These are phyloP conservation scores for Saccopteryx leptura DNA, from an alignment of 2,113 vertebrate genomes.

Conservation along the genomic window DNA sequence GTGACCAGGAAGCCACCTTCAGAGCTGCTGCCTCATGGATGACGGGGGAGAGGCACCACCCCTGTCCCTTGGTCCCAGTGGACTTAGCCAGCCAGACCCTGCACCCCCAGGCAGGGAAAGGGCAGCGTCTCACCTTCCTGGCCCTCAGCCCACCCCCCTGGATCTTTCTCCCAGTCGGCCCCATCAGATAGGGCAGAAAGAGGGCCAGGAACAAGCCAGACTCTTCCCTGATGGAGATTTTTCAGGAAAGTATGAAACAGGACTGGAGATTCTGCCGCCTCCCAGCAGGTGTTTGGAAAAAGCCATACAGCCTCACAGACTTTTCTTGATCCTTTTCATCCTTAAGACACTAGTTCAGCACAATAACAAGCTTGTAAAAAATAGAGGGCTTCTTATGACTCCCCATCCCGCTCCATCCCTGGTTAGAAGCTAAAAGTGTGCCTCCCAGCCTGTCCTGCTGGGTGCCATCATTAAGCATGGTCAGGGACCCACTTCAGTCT, in stretches of 20 bases:
- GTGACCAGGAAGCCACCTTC: neutral
- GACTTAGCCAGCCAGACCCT: neutral
- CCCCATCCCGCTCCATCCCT: rapidly evolving
- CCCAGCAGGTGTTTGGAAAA: neutral
- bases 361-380: neutral
- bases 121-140: neutral
- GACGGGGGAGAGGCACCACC: no score
- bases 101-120: neutral
- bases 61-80: neutral
- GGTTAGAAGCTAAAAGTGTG: neutral
- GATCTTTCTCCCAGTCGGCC: neutral
- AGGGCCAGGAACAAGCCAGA: neutral
- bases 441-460: neutral
- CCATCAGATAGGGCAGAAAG: neutral
- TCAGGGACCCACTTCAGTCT: neutral
- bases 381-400: neutral
- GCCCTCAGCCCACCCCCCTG: neutral
- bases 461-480: neutral
- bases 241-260: neutral
- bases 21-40: neutral
- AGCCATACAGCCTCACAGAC: neutral
- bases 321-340: neutral
- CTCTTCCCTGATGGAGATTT: rapidly evolving
- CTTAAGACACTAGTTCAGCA: neutral
- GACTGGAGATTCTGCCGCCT: neutral